Evolutionary conservation across 64 coral and sea anemone species (phyloP).

Genomic region (Dendronephthya gigantea): DNA sequence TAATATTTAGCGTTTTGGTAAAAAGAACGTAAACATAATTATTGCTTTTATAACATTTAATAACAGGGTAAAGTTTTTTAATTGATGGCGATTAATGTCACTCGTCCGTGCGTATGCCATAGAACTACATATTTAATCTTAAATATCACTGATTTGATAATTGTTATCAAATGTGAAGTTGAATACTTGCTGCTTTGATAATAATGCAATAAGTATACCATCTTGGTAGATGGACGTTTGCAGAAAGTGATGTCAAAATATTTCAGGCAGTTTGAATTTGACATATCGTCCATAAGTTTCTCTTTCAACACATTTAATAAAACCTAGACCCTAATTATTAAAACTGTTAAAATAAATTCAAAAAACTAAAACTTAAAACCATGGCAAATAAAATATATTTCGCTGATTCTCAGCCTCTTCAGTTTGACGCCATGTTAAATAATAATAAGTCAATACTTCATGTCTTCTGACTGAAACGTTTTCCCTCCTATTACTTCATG

Average conservation of each 20-base stretch:
- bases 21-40: not conserved
- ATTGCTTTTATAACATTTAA: not conserved
- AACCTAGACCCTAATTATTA: too few species aligned
- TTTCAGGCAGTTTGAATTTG: too few species aligned
- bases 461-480: too few species aligned
- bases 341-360: too few species aligned
- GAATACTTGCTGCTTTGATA: not conserved
- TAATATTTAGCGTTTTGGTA: not conserved
- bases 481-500: too few species aligned
- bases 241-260: not conserved
- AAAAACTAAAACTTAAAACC: too few species aligned
- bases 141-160: not conserved
- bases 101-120: not conserved
- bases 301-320: too few species aligned
- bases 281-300: too few species aligned
- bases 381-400: too few species aligned
- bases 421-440: too few species aligned
- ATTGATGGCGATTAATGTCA: not conserved
- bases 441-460: too few species aligned
- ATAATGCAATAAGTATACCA: not conserved
- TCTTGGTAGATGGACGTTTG: not conserved
- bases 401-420: too few species aligned
- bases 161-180: not conserved
- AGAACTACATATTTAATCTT: not conserved
- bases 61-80: not conserved